Evolutionary conservation across 2,113 vertebrate species (phyloP), one percentile per base, ranked within the genome.

Genomic region (Tinamus guttatus): DNA sequence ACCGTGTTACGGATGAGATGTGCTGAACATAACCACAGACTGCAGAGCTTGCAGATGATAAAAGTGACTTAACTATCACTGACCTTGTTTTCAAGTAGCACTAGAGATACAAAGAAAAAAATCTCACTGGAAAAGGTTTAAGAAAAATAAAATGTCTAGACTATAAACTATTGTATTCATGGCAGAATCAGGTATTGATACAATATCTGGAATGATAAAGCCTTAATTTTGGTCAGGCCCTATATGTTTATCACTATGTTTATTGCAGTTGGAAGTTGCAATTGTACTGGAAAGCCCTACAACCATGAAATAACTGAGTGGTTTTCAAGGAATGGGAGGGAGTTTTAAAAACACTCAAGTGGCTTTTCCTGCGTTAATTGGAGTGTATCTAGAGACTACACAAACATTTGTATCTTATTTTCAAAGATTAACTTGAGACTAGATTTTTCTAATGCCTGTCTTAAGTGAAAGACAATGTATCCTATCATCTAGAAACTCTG

Each of bases 41-140:
- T 52, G 56, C 73, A 73, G 54, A 70, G 68, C 56, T 59, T 45
- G 30, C 28, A 67, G 22, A 40, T 63, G 63, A 83, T 70, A 32
- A 1, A 67, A 77, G 30, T 0, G 0, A 45, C 3, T 0, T 16
- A 52, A 60, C 40, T 9, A 16, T 71, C 40, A 34, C 30, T 54
- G 11, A 62, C 54, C 40, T n/a, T 76, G 20, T 68, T 58, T 76
- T 73, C 56, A 2, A 1, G 56, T 27, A 84, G 58, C 27, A 30
- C 27, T 19, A 67, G 18, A 78, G 13, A 25, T n/a, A 62, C 14
- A 62, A 62, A 78, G n/a, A 54, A 75, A 49, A 92, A 68, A 38
- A 32, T 12, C 32, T 87, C 41, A 36, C 14, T 83, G 38, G 60
- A 83, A 17, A 67, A 8, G 12, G 11, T 85, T 73, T 85, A 70